These are phyloP conservation scores for Syngnathus scovelli DNA, from an alignment of 2,113 vertebrate genomes.

Conservation along the genomic window DNA sequence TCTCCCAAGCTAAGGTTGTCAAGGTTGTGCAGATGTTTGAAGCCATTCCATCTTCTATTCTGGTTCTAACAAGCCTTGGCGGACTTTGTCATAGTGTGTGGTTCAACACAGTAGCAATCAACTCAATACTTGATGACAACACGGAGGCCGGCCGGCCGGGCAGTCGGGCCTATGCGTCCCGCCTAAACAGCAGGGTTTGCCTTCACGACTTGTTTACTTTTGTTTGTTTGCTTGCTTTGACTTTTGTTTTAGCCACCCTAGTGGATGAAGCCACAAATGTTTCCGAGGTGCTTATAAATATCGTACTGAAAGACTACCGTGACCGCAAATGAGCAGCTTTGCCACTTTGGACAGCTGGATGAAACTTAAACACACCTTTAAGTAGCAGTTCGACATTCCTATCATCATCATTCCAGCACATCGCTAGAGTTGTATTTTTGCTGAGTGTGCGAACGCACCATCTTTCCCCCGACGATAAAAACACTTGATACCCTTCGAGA, in stretches of 20 bases:
- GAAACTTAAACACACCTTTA: neutral
- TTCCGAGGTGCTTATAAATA: neutral
- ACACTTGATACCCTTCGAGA: neutral
- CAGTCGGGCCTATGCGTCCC: neutral
- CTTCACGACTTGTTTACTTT: neutral
- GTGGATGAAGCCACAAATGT: neutral
- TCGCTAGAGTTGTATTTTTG: neutral
- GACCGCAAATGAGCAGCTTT: conserved; percentile 4
- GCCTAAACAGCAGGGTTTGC: neutral
- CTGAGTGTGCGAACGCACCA: neutral
- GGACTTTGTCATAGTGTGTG: neutral
- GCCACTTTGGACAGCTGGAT: neutral
- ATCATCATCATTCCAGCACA: neutral
- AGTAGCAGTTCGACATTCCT: neutral
- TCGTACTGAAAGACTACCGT: neutral
- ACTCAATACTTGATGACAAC: neutral
- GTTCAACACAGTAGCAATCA: conserved; percentile 8
- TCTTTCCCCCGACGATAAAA: conserved; percentile 1
- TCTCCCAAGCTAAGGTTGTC: neutral
- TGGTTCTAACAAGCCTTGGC: neutral
- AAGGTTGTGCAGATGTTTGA: neutral
- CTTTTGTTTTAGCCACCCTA: neutral
- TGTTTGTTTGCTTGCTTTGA: neutral
- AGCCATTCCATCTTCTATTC: neutral
- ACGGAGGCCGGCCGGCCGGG: neutral